Conservation (phyloP, 1,140 invertebrate species). For the Pinna nobilis region DNA sequence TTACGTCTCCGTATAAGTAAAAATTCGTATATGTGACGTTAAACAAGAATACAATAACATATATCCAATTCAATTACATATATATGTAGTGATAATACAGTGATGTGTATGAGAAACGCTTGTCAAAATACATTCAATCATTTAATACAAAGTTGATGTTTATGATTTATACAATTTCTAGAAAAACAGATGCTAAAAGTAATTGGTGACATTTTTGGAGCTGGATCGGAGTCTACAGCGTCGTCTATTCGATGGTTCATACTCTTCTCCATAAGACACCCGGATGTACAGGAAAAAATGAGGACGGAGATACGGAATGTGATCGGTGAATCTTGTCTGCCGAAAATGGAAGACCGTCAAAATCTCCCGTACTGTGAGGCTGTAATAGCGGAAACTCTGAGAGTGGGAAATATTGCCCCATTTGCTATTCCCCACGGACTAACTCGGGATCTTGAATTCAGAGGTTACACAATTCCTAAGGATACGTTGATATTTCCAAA, state of each 20-base stretch:
- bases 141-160: not conserved
- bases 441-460: conserved; percentile 52
- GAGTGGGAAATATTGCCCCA: conserved; percentile 55
- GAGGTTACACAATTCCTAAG: conserved; percentile 68
- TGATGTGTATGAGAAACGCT: too few species aligned
- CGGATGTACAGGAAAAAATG: conserved; percentile 83
- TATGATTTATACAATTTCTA: conserved; percentile 22
- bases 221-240: conserved; percentile 91
- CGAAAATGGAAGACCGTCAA: conserved; percentile 40
- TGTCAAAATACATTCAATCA: not conserved
- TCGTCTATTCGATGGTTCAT: conserved; percentile 91
- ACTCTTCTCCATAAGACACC: conserved; percentile 85
- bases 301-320: conserved; percentile 87
- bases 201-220: conserved; percentile 86
- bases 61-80: not conserved
- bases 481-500: conserved; percentile 64
- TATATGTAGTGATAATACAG: not conserved
- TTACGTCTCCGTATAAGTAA: too few species aligned
- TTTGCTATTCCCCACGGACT: conserved; percentile 64
- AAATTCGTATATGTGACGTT: too few species aligned
- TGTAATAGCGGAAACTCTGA: conserved; percentile 45
- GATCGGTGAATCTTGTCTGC: conserved; percentile 27
- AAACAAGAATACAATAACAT: not conserved
- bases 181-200: conserved; percentile 40
- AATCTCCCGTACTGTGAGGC: conserved; percentile 51